phyloP scores from a whole-genome alignment of 2,888 invertebrate genomes.

The Galerucella pusilla region DNA sequence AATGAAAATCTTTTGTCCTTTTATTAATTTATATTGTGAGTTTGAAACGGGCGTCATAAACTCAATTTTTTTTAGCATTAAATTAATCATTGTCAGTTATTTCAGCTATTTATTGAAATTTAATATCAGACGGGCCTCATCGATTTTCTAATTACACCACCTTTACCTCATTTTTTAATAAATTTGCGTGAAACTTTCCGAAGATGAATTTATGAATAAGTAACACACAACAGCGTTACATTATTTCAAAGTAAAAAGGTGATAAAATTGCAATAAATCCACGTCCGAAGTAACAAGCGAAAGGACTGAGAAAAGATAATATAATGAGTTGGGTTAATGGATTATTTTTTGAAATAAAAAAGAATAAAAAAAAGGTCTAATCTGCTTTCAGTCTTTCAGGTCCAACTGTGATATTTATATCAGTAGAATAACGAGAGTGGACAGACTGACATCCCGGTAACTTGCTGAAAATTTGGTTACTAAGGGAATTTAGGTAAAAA shows the following conservation, averaged over 20 bases:
- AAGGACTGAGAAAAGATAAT: slow-evolving; percentile 28
- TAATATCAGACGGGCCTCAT: background rate
- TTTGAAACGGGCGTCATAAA: background rate
- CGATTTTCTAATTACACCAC: background rate
- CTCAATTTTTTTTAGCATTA: background rate
- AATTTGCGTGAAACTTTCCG: background rate
- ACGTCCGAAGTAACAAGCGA: slow-evolving; percentile 15
- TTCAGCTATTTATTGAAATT: background rate
- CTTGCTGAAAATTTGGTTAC: slow-evolving; percentile 49
- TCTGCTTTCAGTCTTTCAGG: slow-evolving; percentile 34
- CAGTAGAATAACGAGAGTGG: slow-evolving; percentile 35
- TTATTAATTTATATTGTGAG: background rate
- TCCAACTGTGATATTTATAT: slow-evolving; percentile 40
- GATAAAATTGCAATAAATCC: slow-evolving; percentile 10
- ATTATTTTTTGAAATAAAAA: slow-evolving; percentile 28
- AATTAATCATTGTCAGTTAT: background rate
- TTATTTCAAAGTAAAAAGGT: slow-evolving; percentile 4
- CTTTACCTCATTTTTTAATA: background rate
- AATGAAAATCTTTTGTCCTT: background rate
- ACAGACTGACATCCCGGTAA: slow-evolving; percentile 43
- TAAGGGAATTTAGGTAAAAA: slow-evolving; percentile 48
- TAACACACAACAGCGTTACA: slow-evolving; percentile 1
- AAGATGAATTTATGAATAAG: background rate
- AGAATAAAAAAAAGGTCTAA: slow-evolving; percentile 22
- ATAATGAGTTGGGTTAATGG: slow-evolving; percentile 31